phyloP scores from a whole-genome alignment of 2,113 vertebrate species.

The Forbesichthys agassizii region DNA sequence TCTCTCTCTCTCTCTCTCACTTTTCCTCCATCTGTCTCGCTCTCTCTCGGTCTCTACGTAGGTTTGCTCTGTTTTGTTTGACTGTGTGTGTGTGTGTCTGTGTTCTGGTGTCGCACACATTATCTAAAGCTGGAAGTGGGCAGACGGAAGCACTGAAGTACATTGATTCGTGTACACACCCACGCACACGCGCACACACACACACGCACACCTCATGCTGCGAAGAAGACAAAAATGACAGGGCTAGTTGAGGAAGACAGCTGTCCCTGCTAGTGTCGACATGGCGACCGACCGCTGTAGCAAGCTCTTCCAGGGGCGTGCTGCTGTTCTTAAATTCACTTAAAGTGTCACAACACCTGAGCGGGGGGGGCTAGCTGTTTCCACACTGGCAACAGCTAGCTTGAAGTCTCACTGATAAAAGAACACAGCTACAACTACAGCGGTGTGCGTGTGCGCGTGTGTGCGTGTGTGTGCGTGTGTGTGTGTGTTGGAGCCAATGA shows the following conservation, averaged over 20 bases:
- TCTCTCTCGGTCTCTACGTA: conserved; percentile 19
- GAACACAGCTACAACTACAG: neutral
- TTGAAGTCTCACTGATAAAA: conserved; percentile 49
- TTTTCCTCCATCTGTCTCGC: conserved; percentile 2
- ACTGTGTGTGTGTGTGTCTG: conserved; percentile 36
- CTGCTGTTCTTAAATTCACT: conserved; percentile 64
- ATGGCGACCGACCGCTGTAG: conserved; percentile 50
- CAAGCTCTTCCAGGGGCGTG: conserved; percentile 45
- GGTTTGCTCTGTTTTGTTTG: conserved; percentile 55
- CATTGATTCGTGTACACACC: conserved; percentile 2
- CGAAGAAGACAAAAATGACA: conserved; percentile 68
- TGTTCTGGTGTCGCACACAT: conserved; percentile 17
- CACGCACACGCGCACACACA: conserved; percentile 18
- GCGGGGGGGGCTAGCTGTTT: conserved; percentile 55
- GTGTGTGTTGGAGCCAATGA: conserved; percentile 49
- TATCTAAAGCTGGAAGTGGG: conserved; percentile 60
- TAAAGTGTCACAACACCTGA: conserved; percentile 72
- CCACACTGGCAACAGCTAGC: conserved; percentile 52
- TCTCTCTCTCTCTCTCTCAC: conserved; percentile 7
- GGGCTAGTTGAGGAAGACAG: conserved; percentile 52
- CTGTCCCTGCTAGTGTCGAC: conserved; percentile 57
- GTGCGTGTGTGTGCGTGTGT: too few species aligned
- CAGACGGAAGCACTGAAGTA: conserved; percentile 43
- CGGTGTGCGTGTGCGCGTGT: neutral
- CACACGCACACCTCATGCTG: conserved; percentile 24